These are phyloP conservation scores for Hybos culiciformis DNA, from an alignment of 2,888 invertebrate genomes.

Conservation along the genomic window DNA sequence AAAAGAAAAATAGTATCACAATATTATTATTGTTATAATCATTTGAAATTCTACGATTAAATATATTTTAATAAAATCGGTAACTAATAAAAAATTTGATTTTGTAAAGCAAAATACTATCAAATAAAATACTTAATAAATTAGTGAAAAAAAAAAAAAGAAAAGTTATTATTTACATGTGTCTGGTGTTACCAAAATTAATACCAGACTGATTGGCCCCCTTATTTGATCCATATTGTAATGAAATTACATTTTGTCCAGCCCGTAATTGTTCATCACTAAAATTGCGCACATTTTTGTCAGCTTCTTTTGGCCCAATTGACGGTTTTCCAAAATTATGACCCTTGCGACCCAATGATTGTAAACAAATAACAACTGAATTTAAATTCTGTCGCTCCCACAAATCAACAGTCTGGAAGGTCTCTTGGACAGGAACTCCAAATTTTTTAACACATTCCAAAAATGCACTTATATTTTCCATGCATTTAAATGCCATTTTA, in stretches of 20 bases:
- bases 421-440: slow-evolving; percentile 88
- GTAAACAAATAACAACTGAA: slow-evolving; percentile 88
- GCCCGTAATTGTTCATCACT: slow-evolving; percentile 88
- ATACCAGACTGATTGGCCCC: slow-evolving; percentile 94
- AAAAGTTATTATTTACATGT: no score
- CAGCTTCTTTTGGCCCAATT: slow-evolving; percentile 92
- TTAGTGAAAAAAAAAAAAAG: no score
- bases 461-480: slow-evolving; percentile 92
- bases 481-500: slow-evolving; percentile 91
- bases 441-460: slow-evolving; percentile 67
- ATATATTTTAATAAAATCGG: no score
- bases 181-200: slow-evolving; percentile 92
- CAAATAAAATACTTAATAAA: no score
- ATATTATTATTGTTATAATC: no score
- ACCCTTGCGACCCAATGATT: slow-evolving; percentile 90
- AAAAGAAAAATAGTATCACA: no score
- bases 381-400: slow-evolving; percentile 95
- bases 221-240: slow-evolving; percentile 96
- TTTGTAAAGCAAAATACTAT: no score
- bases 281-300: slow-evolving; percentile 88
- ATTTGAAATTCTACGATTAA: no score
- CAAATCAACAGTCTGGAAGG: slow-evolving; percentile 93
- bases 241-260: slow-evolving; percentile 82
- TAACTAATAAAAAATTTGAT: no score
- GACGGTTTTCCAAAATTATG: slow-evolving; percentile 70